phyloP scores from a whole-genome alignment of 2,113 vertebrate genomes.

The Daboia siamensis region DNA sequence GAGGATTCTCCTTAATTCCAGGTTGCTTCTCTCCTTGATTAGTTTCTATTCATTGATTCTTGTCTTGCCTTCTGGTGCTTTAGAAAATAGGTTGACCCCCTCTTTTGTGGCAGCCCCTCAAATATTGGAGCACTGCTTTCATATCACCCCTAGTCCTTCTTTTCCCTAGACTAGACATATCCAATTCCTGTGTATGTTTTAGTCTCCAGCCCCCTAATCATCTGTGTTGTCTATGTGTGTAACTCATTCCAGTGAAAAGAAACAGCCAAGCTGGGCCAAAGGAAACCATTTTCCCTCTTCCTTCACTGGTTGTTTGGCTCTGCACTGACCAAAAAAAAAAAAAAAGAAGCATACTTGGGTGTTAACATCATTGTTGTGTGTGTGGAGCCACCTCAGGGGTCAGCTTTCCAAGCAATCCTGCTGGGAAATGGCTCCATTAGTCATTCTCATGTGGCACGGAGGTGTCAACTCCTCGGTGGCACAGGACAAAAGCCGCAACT shows the following conservation, averaged over 20 bases:
- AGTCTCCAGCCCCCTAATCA: not conserved
- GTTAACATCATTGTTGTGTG: constrained; percentile 32
- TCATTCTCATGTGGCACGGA: constrained; percentile 19
- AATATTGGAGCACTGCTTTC: not conserved
- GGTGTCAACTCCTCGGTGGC: constrained; percentile 11
- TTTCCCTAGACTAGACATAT: not conserved
- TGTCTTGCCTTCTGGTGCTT: not conserved
- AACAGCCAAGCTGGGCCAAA: not conserved
- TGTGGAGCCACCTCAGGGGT: constrained; percentile 7
- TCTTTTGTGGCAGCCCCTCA: not conserved
- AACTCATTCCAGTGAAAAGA: not conserved
- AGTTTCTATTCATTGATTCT: not conserved
- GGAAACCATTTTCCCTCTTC: not conserved
- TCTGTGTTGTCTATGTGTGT: not conserved
- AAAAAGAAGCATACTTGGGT: constrained; percentile 27
- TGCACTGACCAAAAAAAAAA: constrained; percentile 34
- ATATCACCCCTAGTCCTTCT: not conserved
- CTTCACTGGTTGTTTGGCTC: not conserved
- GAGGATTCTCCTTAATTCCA: not conserved
- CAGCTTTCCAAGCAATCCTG: not conserved
- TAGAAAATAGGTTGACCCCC: not conserved
- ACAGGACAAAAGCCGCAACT: constrained; percentile 27
- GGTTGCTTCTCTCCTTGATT: not conserved
- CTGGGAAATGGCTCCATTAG: constrained; percentile 32
- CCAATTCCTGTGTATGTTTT: not conserved